phyloP scores from a whole-genome alignment of 2,113 vertebrate genomes.

The Gasterosteus aculeatus region DNA sequence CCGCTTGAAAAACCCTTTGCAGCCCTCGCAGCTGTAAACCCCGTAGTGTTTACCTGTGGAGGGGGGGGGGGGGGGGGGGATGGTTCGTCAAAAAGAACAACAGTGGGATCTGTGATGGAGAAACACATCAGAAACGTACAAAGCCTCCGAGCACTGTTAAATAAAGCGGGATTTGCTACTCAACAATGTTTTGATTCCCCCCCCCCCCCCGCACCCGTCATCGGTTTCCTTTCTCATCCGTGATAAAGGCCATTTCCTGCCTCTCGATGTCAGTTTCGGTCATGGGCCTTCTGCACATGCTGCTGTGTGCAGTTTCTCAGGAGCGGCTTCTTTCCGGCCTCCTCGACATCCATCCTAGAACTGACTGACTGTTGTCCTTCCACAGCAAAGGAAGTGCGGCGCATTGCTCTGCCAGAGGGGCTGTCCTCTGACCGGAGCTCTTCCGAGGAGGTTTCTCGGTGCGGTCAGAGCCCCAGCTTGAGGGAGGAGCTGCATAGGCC shows the following conservation, averaged over 20 bases:
- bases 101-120: slow-evolving; percentile 20
- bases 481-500: slow-evolving; percentile 10
- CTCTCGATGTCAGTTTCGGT: slow-evolving; percentile 30
- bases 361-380: slow-evolving; percentile 60
- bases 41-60: slow-evolving; percentile 96
- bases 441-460: slow-evolving; percentile 46
- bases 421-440: slow-evolving; percentile 30
- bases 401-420: slow-evolving; percentile 42
- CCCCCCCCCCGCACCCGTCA: slow-evolving; percentile 5
- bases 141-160: slow-evolving; percentile 38
- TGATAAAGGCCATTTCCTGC: slow-evolving; percentile 14
- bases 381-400: slow-evolving; percentile 16
- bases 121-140: slow-evolving; percentile 59
- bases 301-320: slow-evolving; percentile 3
- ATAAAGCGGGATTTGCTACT: slow-evolving; percentile 64
- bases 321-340: slow-evolving; percentile 37
- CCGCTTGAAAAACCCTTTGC: slow-evolving; percentile 98
- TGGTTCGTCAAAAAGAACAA: neutral
- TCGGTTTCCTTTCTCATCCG: slow-evolving; percentile 32
- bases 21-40: slow-evolving; percentile 98
- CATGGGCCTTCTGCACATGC: slow-evolving; percentile 10
- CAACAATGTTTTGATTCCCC: slow-evolving; percentile 58
- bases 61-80: neutral
- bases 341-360: slow-evolving; percentile 39
- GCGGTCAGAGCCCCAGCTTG: slow-evolving; percentile 39